These are phyloP conservation scores for Orchesellides sinensis DNA, from an alignment of 2,888 invertebrate genomes.

Conservation along the genomic window DNA sequence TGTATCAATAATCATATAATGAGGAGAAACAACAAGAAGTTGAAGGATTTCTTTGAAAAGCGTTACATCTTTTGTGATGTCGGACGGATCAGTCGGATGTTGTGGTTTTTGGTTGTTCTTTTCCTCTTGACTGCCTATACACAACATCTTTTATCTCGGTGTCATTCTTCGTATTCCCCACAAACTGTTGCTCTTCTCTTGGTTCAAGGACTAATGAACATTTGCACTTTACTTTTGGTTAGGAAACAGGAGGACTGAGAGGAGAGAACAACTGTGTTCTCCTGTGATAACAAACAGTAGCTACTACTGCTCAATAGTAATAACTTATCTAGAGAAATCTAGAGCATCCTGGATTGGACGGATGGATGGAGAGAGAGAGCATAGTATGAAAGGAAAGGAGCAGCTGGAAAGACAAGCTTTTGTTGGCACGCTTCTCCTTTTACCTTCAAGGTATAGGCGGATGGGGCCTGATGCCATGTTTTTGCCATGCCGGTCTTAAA, in stretches of 20 bases:
- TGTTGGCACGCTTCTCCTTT: constrained; percentile 62
- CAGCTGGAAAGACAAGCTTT: constrained; percentile 31
- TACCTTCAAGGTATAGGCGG: no score
- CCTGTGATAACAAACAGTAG: no score
- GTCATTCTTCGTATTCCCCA: constrained; percentile 4
- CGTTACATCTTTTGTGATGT: constrained; percentile 8
- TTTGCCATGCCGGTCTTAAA: background rate
- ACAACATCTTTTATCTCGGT: constrained; percentile 11
- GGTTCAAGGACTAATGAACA: constrained; percentile 58
- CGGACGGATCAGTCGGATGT: constrained; percentile 58
- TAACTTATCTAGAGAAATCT: constrained; percentile 33
- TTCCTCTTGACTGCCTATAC: constrained; percentile 44
- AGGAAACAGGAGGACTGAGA: no score
- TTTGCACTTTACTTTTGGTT: no score
- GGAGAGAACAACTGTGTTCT: background rate
- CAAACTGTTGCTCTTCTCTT: constrained; percentile 58
- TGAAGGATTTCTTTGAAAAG: constrained; percentile 6
- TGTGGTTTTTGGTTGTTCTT: constrained; percentile 47
- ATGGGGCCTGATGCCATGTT: background rate
- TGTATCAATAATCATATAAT: background rate
- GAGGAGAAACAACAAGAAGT: constrained; percentile 4
- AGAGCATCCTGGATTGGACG: constrained; percentile 56
- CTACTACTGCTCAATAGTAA: no score
- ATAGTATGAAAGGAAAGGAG: constrained; percentile 1
- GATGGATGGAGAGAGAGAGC: no score